Conservation (phyloP, 2,113 vertebrate species). For the Syngnathoides biaculeatus region DNA sequence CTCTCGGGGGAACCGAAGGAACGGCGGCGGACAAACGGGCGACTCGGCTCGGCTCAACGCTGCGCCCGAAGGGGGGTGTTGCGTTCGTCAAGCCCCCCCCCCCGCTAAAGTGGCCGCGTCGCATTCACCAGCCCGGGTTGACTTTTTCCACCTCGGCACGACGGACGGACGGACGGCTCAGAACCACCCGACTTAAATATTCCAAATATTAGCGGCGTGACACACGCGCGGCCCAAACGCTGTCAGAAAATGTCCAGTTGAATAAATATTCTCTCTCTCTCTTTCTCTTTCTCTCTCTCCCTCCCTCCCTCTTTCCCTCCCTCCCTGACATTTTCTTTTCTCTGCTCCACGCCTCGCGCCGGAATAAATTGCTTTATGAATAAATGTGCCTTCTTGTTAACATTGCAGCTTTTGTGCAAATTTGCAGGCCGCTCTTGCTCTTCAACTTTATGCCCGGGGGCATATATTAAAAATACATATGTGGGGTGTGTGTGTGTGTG, state of each 20-base stretch:
- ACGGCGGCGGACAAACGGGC: conserved; percentile 68
- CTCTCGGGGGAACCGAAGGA: conserved; percentile 34
- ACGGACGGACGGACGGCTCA: conserved; percentile 56
- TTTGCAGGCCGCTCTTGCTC: conserved; percentile 64
- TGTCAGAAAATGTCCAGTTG: conserved; percentile 52
- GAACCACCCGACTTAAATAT: conserved; percentile 54
- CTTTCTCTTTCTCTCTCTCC: conserved; percentile 57
- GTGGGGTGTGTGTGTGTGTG: conserved; percentile 22
- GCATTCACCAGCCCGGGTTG: conserved; percentile 68
- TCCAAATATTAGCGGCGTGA: conserved; percentile 61
- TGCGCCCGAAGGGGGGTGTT: conserved; percentile 74
- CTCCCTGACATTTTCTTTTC: conserved; percentile 55
- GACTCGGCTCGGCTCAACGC: conserved; percentile 67
- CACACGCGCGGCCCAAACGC: conserved; percentile 23
- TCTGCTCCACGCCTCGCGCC: conserved; percentile 67
- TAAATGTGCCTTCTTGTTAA: conserved; percentile 80
- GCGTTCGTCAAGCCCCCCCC: conserved; percentile 71
- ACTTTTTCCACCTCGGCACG: conserved; percentile 65
- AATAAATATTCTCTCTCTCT: conserved; percentile 76
- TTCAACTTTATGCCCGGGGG: conserved; percentile 77
- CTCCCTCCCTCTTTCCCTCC: conserved; percentile 17
- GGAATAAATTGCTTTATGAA: conserved; percentile 82
- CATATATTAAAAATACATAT: conserved; percentile 82
- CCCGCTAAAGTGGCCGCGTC: conserved; percentile 66
- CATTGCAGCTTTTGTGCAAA: conserved; percentile 77